Evolutionary conservation across 2,888 invertebrate species (phyloP).

Genomic region (Bugulina stolonifera): DNA sequence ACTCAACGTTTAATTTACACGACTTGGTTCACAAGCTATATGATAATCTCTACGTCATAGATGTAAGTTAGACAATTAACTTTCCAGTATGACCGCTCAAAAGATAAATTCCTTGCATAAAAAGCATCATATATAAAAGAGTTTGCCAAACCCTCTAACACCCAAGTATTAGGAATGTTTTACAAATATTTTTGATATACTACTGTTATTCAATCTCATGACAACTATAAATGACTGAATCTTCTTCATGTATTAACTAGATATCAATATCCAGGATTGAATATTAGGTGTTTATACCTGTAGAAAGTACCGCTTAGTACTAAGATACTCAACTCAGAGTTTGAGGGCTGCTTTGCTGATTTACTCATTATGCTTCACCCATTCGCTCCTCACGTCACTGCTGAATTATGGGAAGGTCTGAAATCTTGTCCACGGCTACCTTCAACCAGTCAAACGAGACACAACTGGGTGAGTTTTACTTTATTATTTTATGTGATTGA

Average conservation of each 20-base stretch:
- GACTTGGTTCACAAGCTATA: constrained; percentile 83
- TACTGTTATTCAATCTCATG: neutral
- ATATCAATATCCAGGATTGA: neutral
- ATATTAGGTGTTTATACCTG: no score
- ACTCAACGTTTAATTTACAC: constrained; percentile 66
- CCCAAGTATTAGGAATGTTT: no score
- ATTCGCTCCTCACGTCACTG: constrained; percentile 82
- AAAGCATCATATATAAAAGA: no score
- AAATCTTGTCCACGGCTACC: constrained; percentile 18
- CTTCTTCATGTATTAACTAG: neutral
- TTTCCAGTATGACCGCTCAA: no score
- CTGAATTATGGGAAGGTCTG: constrained; percentile 77
- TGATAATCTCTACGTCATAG: constrained; percentile 69
- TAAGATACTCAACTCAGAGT: constrained; percentile 53
- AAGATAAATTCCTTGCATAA: no score
- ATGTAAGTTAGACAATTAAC: no score
- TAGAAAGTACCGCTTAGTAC: constrained; percentile 45
- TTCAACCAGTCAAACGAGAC: no score
- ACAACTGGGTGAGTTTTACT: no score
- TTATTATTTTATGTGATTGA: no score
- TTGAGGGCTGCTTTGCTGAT: constrained; percentile 70
- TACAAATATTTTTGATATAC: no score
- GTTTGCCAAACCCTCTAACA: no score
- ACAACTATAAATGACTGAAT: constrained; percentile 2
- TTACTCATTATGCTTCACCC: constrained; percentile 81